These are phyloP conservation scores for Geopemphigus sp. DNA, from an alignment of 1,140 invertebrate species.

Conservation along the genomic window DNA sequence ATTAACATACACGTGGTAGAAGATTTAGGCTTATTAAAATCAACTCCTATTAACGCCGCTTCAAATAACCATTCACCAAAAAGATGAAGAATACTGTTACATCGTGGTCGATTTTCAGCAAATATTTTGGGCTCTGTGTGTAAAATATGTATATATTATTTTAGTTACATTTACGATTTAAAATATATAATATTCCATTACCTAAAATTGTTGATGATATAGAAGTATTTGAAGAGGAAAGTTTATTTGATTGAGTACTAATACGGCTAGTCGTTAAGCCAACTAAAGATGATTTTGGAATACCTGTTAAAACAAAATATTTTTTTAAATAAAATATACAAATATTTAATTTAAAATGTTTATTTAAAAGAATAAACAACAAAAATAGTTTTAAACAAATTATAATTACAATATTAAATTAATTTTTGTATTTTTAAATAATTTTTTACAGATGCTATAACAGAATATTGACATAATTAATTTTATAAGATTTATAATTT, in stretches of 20 bases:
- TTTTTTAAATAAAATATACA: conserved; percentile 49
- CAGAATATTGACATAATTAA: background rate
- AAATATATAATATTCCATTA: conserved; percentile 57
- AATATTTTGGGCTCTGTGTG: conserved; percentile 38
- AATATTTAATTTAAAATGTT: background rate
- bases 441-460: background rate
- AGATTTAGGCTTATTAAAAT: conserved; percentile 54
- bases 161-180: background rate
- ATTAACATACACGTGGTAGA: conserved; percentile 50
- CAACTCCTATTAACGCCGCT: conserved; percentile 82
- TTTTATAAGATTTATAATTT: background rate
- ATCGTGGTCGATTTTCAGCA: conserved; percentile 67
- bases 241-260: conserved; percentile 59
- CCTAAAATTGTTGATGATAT: conserved; percentile 65
- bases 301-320: conserved; percentile 60
- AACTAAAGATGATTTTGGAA: conserved; percentile 75
- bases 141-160: background rate
- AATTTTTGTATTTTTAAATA: background rate
- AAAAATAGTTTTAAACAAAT: background rate
- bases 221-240: conserved; percentile 69
- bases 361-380: background rate
- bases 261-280: conserved; percentile 69
- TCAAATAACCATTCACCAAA: conserved; percentile 97
- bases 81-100: conserved; percentile 90
- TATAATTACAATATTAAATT: background rate